Base-by-base conservation (phyloP, 2,888 invertebrate species). In the Drosophila trichaetosa region DNA sequence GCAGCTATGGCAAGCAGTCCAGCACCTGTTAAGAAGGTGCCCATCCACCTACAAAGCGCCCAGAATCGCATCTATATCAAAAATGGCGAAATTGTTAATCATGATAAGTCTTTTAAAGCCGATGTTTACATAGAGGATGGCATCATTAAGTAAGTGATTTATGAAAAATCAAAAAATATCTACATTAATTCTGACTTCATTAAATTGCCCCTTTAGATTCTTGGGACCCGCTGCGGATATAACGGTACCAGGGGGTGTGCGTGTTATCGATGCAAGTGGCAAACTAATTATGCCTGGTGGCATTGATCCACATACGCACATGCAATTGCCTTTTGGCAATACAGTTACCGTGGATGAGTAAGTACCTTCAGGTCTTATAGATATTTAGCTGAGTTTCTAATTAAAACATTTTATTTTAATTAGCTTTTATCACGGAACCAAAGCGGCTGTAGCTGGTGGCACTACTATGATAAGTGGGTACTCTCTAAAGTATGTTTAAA, bases 91-190 rank as follows among this genome's bases (percentile, higher is more conserved):
- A 95, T 99, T 76, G 98, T 99, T 79, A 99, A 99, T 94, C 98
- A 98, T 86, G 98, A 99, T 93, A 94, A 94, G 31, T 96, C 97
- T 92, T 95, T 96, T 81, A 97, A 97, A 91, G 96, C 96, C 46
- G 99, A 99, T 93, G 96, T 99, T 70, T 98, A 98, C 94, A 96
- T 99, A 91, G 98, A 99, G 93, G 98, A 99, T 94, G 99, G 99
- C 29, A 94, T 97, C 87, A 99, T 99, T 93, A 98, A 98, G 98
- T 98, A 92, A 95, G 96, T 76, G 33, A 49, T 27, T 21, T 13
- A n/a, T 1, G 1, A 18, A 16, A 18, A 24, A 16, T 33, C 10
- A 2, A 51, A 2, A 13, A n/a, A 27, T 7, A 2, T 3, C 7
- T 8, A 4, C 4, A 16, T 24, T 16, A 16, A 2, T 24, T 46